Evolutionary conservation across 2,888 invertebrate species (phyloP).

Genomic region (Abrostola triplasia): DNA sequence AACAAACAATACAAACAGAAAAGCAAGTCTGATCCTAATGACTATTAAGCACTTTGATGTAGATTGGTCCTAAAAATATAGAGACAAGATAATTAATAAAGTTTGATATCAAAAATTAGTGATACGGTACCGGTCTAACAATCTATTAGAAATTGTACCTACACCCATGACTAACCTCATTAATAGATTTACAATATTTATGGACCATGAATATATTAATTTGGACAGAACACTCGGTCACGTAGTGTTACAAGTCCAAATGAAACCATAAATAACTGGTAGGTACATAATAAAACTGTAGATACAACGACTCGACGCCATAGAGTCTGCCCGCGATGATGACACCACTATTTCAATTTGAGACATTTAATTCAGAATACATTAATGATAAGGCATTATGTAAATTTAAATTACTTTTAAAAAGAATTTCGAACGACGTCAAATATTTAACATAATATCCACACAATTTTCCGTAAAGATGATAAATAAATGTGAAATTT

Average conservation of each 20-base stretch:
- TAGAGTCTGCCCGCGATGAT: constrained; percentile 69
- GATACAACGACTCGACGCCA: constrained; percentile 67
- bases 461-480: constrained; percentile 54
- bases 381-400: constrained; percentile 68
- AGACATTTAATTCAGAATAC: constrained; percentile 65
- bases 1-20: background rate
- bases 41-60: background rate
- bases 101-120: constrained; percentile 19
- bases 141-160: constrained; percentile 35
- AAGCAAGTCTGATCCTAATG: background rate
- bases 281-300: constrained; percentile 54
- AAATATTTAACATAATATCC: constrained; percentile 57
- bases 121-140: constrained; percentile 7
- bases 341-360: constrained; percentile 68
- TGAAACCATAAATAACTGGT: constrained; percentile 64
- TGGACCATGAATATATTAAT: constrained; percentile 62
- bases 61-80: background rate
- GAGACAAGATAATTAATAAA: constrained; percentile 17
- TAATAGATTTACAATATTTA: constrained; percentile 54
- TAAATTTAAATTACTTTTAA: constrained; percentile 59
- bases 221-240: constrained; percentile 54
- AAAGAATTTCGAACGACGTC: constrained; percentile 48
- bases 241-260: constrained; percentile 56
- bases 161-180: constrained; percentile 43
- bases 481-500: constrained; percentile 59